Conservation (phyloP, 2,797 vertebrate genomes). For the Crotalus adamanteus region DNA sequence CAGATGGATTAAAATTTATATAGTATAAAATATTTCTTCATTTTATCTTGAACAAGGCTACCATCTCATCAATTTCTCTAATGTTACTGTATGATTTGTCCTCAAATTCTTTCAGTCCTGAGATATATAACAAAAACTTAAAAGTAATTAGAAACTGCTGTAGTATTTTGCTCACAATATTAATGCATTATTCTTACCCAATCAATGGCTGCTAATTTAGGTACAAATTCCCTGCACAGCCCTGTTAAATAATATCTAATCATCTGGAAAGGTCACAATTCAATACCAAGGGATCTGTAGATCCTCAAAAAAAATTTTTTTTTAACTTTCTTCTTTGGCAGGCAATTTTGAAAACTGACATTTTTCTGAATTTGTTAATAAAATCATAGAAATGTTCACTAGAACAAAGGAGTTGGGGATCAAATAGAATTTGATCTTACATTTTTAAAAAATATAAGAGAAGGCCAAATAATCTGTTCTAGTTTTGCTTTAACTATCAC, state of each 20-base stretch:
- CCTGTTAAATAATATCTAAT: neutral
- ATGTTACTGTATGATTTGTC: neutral
- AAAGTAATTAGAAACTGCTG: neutral
- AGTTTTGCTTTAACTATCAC: neutral
- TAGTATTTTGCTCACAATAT: neutral
- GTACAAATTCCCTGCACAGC: neutral
- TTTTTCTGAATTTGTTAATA: neutral
- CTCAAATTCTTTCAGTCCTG: neutral
- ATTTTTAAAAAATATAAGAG: neutral
- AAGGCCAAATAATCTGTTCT: neutral
- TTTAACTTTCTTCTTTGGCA: neutral
- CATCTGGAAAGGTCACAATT: neutral
- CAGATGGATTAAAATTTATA: conserved; percentile 25
- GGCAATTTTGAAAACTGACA: neutral
- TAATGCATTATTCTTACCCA: neutral
- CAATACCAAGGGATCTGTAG: neutral
- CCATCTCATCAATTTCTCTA: neutral
- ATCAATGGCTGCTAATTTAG: neutral
- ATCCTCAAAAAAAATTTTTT: neutral
- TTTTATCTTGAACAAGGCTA: neutral
- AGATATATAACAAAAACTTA: neutral
- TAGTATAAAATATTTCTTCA: neutral
- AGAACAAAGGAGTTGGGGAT: neutral
- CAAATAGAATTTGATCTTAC: neutral
- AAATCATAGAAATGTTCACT: neutral